Base-by-base conservation (phyloP, 1,140 invertebrate genomes). In the Drosophila sucinea region DNA sequence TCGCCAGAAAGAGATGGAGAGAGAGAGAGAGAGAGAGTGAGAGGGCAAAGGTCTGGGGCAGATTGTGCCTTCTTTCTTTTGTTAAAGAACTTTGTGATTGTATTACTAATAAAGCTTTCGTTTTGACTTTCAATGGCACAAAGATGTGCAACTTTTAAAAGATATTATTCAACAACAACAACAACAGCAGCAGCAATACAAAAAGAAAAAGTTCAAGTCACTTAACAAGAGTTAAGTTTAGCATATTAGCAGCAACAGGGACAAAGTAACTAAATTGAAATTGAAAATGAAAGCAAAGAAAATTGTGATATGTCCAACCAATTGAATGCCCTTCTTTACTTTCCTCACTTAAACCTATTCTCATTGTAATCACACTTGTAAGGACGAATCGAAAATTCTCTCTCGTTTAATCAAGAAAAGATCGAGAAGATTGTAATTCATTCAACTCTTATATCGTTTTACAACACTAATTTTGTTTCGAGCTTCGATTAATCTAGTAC, bases 81-180 rank as follows among this genome's bases (percentile, higher is more conserved):
- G 44, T 51, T 51, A 51, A 27, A 27, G 25, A 51, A 51, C 44
- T 70, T 82, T 75, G 29, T 72, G 75, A 81, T 79, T 86, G 62
- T 77, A 62, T 65, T 68, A 55, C 65, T 81, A 81, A 81, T 75
- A 77, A 68, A 47, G 57, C 57, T 30, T 30, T 67, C 54, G 44
- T 51, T 70, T 67, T 61, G 66, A 63, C 55, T 51, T 51, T 51
- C 44, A 56, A 30, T 51, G 61, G 30, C 35, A 61, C 57, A 29
- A 33, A 38, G n/a, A 38, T 58, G 65, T 47, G 23, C 44, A 51
- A 51, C 44, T 51, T 51, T 51, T 25, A 51, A 51, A n/a, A 51
- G 44, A 27, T 51, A 51, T 51, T 51, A 51, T 51, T 44, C 44
- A 51, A 27, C 8, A 51, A 27, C 7, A 51, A 51, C 23, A 51